These are phyloP conservation scores for Drosophila asahinai DNA, from an alignment of 1,140 invertebrate species.

Conservation along the genomic window DNA sequence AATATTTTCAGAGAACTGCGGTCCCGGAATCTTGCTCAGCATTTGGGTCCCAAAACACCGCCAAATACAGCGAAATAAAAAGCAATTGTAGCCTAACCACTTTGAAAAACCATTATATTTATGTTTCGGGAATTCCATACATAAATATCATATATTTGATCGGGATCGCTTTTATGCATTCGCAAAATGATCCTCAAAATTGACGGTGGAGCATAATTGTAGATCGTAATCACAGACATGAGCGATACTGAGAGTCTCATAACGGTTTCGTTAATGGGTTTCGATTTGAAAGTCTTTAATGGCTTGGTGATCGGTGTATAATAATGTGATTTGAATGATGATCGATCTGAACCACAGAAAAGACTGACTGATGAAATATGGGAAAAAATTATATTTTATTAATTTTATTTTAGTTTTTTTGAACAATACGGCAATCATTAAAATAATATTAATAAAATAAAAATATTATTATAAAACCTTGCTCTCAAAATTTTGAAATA, in stretches of 20 bases:
- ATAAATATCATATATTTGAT: slow-evolving; percentile 41
- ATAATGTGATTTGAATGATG: not conserved
- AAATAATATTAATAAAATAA: not conserved
- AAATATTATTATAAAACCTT: not conserved
- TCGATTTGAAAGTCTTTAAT: slow-evolving; percentile 3
- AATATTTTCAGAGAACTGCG: slow-evolving; percentile 43
- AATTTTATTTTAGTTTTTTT: not conserved
- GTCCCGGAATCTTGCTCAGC: slow-evolving; percentile 33
- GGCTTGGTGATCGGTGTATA: not conserved
- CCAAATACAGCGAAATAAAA: slow-evolving; percentile 14
- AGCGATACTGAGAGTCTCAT: slow-evolving; percentile 5
- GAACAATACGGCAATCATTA: not conserved
- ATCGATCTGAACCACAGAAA: not conserved
- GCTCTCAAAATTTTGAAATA: no score
- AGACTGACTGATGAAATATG: not conserved
- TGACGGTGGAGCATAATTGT: slow-evolving; percentile 24
- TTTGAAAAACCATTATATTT: slow-evolving; percentile 43
- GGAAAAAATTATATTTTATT: not conserved
- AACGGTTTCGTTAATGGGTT: slow-evolving; percentile 21
- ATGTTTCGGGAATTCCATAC: slow-evolving; percentile 48
- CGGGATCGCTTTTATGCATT: not conserved
- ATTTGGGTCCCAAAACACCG: slow-evolving; percentile 8
- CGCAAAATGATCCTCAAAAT: slow-evolving; percentile 26
- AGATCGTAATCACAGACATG: slow-evolving; percentile 22
- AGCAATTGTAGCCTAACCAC: slow-evolving; percentile 7